phyloP scores from a whole-genome alignment of 2,797 vertebrate genomes.

The Neostethus bicornis region DNA sequence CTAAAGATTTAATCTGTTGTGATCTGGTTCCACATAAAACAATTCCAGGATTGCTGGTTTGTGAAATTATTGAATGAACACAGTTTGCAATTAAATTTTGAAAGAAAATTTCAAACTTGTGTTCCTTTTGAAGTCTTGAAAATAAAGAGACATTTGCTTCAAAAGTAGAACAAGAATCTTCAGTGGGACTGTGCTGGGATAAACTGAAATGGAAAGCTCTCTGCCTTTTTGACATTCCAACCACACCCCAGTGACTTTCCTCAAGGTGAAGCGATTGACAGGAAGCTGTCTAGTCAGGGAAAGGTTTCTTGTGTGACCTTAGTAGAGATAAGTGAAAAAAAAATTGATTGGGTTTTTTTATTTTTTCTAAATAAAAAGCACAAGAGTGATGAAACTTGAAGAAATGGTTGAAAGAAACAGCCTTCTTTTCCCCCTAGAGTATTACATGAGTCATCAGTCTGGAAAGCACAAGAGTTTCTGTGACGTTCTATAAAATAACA shows the following conservation, averaged over 20 bases:
- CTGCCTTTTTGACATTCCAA: conserved; percentile 24
- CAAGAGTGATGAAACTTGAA: too few relatives aligned
- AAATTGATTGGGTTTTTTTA: not conserved
- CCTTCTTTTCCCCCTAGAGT: conserved; percentile 5
- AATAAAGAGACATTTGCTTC: not conserved
- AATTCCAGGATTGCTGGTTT: not conserved
- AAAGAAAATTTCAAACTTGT: too few relatives aligned
- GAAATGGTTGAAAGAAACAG: not conserved
- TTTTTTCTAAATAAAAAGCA: too few relatives aligned
- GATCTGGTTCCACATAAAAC: not conserved
- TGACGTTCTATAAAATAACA: not conserved
- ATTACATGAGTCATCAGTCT: conserved; percentile 54
- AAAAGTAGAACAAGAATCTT: too few relatives aligned
- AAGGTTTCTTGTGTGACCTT: not conserved
- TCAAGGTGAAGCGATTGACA: conserved; percentile 44
- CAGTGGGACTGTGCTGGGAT: conserved; percentile 13
- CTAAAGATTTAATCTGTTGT: conserved; percentile 5
- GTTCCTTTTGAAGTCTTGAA: not conserved
- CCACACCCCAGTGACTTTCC: conserved; percentile 49
- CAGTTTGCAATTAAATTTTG: not conserved
- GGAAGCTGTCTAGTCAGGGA: conserved; percentile 9
- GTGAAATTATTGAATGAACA: not conserved
- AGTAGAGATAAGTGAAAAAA: conserved; percentile 9
- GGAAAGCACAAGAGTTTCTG: conserved; percentile 7
- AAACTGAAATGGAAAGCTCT: conserved; percentile 58